A percentile compares a stretch with the other conserved stretches of the same genome.
Evolutionary conservation across 2,113 vertebrate genomes (phyloP).

Genomic region (Cepphus grylle): DNA sequence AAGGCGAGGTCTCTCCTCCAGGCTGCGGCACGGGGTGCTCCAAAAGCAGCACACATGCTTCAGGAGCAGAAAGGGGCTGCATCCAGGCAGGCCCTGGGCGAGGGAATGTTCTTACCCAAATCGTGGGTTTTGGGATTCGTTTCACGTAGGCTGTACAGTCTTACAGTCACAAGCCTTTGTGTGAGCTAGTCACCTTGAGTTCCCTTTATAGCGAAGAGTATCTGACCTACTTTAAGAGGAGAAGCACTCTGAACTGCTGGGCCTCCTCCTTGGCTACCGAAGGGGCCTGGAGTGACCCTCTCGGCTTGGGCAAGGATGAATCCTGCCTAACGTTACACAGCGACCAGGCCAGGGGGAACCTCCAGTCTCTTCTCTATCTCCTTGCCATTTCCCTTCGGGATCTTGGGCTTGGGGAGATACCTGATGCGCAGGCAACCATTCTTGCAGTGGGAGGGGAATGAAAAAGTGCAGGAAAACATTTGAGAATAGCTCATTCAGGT

Average conservation of each 20-base stretch:
- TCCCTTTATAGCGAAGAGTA: not conserved
- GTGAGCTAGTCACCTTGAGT: not conserved
- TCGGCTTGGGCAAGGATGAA: not conserved
- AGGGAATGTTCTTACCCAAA: not conserved
- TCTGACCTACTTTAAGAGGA: not conserved
- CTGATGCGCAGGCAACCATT: not conserved
- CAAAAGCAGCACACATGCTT: not conserved
- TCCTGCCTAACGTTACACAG: not conserved
- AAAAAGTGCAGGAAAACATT: accelerated
- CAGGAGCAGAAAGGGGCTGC: not conserved
- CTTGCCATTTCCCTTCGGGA: accelerated
- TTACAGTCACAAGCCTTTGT: not conserved
- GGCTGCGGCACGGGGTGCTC: not conserved
- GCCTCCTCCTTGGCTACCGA: not conserved
- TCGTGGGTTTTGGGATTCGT: accelerated
- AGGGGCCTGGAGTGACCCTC: not conserved
- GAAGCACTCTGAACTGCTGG: not conserved
- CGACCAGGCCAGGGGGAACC: not conserved
- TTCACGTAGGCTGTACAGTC: not conserved
- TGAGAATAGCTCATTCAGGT: not conserved
- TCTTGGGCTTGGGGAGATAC: not conserved
- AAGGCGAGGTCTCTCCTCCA: not conserved
- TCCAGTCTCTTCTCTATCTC: not conserved
- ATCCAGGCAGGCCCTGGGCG: not conserved
- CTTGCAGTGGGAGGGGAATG: not conserved